Evolutionary conservation across 2,888 invertebrate genomes (phyloP), one percentile per base, ranked within the genome.

Genomic region (Mythimna loreyi): DNA sequence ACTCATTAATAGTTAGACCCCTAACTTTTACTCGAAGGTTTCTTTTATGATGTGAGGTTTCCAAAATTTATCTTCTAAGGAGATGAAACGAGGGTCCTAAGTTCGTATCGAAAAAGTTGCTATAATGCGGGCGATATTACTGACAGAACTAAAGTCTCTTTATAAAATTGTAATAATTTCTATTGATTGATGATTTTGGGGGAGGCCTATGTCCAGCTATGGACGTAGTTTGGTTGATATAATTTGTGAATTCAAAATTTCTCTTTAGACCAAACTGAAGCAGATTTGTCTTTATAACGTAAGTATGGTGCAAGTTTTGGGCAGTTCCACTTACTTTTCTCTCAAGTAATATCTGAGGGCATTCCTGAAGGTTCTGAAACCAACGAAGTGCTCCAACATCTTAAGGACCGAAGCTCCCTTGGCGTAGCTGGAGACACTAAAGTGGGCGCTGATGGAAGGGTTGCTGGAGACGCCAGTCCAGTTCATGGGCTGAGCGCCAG

Each of bases 361-460:
- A 52, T 87, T 89, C 80, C 95, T 92, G 87, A 97, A 98, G 0
- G 92, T 93, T 0, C 89, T 89, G 0, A 88, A 84, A 13, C 97
- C 97, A 57, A 97, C 92, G 13, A 96, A 93, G 82, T 97, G 96
- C 78, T 97, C 96, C 76, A 97, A 87, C 97, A 97, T 98, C 66
- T 96, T 96, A 30, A 98, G 93, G 0, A 97, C 96, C 0, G 96
- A 90, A 50, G 95, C 96, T 33, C 97, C 97, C 87, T 98, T 98
- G 52, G 96, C 96, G 82, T 98, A 98, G 9, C 97, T 97, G 64
- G 97, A 97, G 25, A 92, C 93, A 84, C 97, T 97, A 86, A 98
- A 98, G 91, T 97, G 97, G 0, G 93, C 90, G 4, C 90, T 87
- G 16, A 97, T 95, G 0, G 97, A 97, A 1, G 94, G 90, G 25